Conservation (phyloP, 2,888 invertebrate genomes). For the Limnephilus lunatus region DNA sequence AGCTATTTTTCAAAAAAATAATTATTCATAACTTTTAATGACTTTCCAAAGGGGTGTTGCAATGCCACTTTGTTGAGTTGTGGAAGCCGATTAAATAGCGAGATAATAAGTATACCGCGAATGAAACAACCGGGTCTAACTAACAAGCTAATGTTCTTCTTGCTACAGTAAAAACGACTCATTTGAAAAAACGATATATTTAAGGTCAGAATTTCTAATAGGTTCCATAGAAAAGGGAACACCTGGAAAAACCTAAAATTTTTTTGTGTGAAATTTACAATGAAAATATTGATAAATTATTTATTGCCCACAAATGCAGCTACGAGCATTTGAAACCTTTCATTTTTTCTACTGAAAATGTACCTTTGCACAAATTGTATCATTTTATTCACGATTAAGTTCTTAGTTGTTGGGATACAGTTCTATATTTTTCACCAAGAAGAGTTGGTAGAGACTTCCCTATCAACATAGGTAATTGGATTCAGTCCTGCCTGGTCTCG, state of each 20-base stretch:
- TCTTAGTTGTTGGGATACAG: background rate
- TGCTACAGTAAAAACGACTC: no score
- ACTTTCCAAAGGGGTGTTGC: no score
- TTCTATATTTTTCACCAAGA: background rate
- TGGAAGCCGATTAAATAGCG: no score
- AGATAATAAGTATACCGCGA: background rate
- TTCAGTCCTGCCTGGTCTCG: constrained; percentile 11
- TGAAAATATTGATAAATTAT: background rate
- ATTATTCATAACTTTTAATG: no score
- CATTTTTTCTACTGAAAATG: background rate
- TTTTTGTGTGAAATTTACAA: background rate
- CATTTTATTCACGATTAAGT: no score
- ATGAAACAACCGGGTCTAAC: background rate
- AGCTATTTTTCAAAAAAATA: no score
- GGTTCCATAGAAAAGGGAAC: no score
- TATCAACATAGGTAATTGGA: background rate
- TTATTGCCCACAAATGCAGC: background rate
- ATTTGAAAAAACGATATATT: background rate
- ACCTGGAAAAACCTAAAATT: background rate
- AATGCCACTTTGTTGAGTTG: no score
- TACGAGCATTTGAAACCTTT: background rate
- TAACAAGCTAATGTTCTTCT: background rate
- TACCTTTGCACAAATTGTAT: background rate
- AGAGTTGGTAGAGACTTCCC: background rate
- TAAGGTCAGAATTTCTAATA: background rate